Evolutionary conservation across 2,888 invertebrate genomes (phyloP).

Genomic region (Synanthedon andrenaeformis): DNA sequence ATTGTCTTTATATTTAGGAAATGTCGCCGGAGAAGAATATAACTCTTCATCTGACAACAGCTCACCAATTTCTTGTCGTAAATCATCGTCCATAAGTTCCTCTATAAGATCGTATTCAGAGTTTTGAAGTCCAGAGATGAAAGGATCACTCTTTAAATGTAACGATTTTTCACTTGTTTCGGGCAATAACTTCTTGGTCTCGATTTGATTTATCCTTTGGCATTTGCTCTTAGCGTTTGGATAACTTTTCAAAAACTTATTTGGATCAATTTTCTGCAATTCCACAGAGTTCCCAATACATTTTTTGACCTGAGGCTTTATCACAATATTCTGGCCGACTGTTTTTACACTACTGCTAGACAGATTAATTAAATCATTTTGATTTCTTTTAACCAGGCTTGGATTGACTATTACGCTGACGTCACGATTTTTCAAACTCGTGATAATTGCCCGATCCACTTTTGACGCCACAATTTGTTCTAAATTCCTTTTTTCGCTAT

Average conservation of each 20-base stretch:
- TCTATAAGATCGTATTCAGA: conserved; percentile 56
- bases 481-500: too few species aligned
- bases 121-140: conserved; percentile 42
- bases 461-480: too few species aligned
- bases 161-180: conserved; percentile 18
- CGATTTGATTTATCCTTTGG: background rate
- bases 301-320: too few species aligned
- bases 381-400: background rate
- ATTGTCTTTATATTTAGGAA: background rate
- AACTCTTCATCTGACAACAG: conserved; percentile 47
- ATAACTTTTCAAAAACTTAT: too few species aligned
- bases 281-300: too few species aligned
- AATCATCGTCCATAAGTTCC: conserved; percentile 58
- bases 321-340: too few species aligned
- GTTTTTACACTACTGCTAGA: too few species aligned
- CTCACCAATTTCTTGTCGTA: conserved; percentile 56
- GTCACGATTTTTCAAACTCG: too few species aligned
- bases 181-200: background rate
- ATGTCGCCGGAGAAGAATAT: conserved; percentile 9
- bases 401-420: background rate
- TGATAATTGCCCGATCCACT: too few species aligned
- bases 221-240: background rate
- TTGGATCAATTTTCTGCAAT: too few species aligned
- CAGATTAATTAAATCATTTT: too few species aligned
- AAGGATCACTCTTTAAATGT: conserved; percentile 27